Base-by-base conservation (phyloP, 1,140 invertebrate genomes). In the Olivierus martensii region DNA sequence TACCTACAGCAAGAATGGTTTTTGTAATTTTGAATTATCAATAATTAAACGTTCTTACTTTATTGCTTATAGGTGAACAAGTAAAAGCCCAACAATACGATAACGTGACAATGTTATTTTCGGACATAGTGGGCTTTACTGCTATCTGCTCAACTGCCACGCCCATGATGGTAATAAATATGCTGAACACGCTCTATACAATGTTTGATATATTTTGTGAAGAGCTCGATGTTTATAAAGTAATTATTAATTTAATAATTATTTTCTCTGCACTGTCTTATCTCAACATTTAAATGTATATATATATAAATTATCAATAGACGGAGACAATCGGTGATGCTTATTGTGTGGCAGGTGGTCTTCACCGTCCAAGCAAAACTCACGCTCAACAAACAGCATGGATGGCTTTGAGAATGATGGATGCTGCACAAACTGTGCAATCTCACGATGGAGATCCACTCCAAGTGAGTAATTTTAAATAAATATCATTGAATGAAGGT, bases 41-140 rank as follows among this genome's bases (percentile, higher is more conserved):
- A n/a, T n/a, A n/a, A n/a, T n/a, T n/a, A n/a, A n/a, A 28, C 28
- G 28, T 28, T 9, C 1, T 28, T 4, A 9, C 28, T 28, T 46
- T 46, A n/a, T 72, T 94, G 5, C 92, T 87, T 88, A 70, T 38
- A 62, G 90, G 90, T 35, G 81, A 84, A 63, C 82, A 84, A 4
- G 88, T 98, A 4, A 86, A 91, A 70, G 92, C 93, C 7, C 92
- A 97, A 72, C 86, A 84, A 2, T 96, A 87, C 70, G 87, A 94
- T 71, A 78, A 82, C 59, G 89, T 80, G 41, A 96, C 93, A 22
- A 95, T 98, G 62, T 95, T 96, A 71, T 98, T 98, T 73, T 95
- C 90, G 64, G 94, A 97, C 70, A 97, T 98, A 69, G 93, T 97
- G 47, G 92, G 92, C 60, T 98, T 98, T 73, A 98, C 93, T 41